Base-by-base conservation (phyloP, 2,888 invertebrate genomes). In the Andrena hattorfiana region DNA sequence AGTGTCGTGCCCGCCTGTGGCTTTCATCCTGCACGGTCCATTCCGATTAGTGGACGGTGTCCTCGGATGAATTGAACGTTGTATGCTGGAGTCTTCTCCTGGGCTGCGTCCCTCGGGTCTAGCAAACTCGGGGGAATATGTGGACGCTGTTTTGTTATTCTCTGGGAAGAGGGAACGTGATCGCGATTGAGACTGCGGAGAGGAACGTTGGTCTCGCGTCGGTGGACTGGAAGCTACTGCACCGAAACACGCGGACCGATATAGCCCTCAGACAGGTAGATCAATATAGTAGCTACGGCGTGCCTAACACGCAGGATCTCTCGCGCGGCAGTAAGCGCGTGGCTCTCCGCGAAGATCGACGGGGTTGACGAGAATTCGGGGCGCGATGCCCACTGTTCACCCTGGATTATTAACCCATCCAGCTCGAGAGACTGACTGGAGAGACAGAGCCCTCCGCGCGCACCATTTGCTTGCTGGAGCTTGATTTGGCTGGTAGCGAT, bases 211-310 rank as follows among this genome's bases (percentile, higher is more conserved):
- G 85, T 87, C 84, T 74, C 89, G 83, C 86, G 87, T 48, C 87
- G 90, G 78, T 75, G 87, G 89, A 87, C 86, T 87, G 85, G 82
- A 85, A 85, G 88, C 77, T 86, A 92, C 92, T 92, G 92, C 90
- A 91, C 89, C 84, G 85, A 87, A 84, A 88, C 89, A 90, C 86
- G 85, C 87, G 85, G 85, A 81, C 85, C 83, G 77, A 90, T 89
- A 85, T 86, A 86, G 82, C 89, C 85, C 85, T 87, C 83, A 83
- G 89, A 89, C 87, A 90, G 91, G 89, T 92, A 92, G 89, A 92
- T 92, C 92, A 92, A 92, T 92, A 92, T 92, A 90, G 88, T 88
- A 81, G 86, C 85, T 83, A 85, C 86, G 83, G 66, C 76, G 59
- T 81, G 81, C 83, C 84, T 81, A 84, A 77, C 85, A 88, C 88